A percentile compares a stretch with the other conserved stretches of the same genome.
phyloP scores from a whole-genome alignment of 2,888 invertebrate species.

The Noctua fimbriata region DNA sequence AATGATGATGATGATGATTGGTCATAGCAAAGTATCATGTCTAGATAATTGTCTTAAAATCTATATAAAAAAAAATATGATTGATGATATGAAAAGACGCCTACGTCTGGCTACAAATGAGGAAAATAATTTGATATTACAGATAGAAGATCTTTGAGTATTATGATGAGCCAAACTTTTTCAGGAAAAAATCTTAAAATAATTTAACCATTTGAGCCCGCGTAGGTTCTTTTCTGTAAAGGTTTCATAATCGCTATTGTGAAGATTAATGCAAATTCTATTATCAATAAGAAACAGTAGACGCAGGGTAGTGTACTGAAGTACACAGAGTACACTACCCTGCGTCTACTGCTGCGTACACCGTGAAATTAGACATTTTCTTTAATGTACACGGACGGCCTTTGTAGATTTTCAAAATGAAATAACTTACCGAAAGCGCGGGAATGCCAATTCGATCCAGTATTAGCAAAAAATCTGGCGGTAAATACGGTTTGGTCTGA shows the following conservation, averaged over 20 bases:
- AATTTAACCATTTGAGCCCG: not conserved
- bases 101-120: too few species aligned
- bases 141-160: not conserved
- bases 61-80: not conserved
- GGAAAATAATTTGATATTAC: not conserved
- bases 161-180: not conserved
- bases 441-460: constrained; percentile 13
- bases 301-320: not conserved
- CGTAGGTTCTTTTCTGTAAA: not conserved
- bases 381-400: constrained; percentile 7
- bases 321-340: too few species aligned
- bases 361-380: constrained; percentile 8
- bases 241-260: not conserved
- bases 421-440: not conserved
- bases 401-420: not conserved
- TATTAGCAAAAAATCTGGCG: constrained; percentile 5
- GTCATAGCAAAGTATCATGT: not conserved
- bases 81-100: too few species aligned
- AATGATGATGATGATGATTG: too few species aligned
- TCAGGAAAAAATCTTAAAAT: too few species aligned
- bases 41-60: too few species aligned
- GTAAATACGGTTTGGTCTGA: too few species aligned
- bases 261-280: not conserved
- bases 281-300: not conserved
- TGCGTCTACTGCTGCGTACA: too few species aligned